These are phyloP conservation scores for Apostichopus leukothele DNA, from an alignment of 53 echinoderm and acorn worm species.

Conservation along the genomic window DNA sequence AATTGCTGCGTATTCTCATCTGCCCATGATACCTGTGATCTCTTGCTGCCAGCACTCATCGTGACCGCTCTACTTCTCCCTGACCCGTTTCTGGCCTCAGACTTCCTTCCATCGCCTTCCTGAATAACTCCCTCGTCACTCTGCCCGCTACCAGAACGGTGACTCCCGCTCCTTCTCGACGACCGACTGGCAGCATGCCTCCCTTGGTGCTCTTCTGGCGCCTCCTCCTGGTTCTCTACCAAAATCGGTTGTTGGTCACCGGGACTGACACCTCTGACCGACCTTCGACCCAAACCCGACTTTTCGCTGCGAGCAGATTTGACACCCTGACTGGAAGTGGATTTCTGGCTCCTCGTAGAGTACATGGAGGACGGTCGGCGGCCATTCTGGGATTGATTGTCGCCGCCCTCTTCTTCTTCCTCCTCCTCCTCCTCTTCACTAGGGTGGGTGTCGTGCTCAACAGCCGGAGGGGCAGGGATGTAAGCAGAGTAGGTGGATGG, in stretches of 20 bases:
- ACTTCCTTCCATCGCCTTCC: not conserved
- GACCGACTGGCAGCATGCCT: not conserved
- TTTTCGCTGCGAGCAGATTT: slow-evolving; percentile 38
- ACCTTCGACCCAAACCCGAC: slow-evolving; percentile 36
- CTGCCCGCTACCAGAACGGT: not conserved
- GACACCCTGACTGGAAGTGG: not conserved
- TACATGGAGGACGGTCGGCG: slow-evolving; percentile 5
- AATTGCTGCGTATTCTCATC: not conserved
- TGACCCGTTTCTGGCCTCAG: not conserved
- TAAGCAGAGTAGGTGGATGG: slow-evolving; percentile 62
- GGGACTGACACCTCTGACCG: not conserved
- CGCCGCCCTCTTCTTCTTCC: not conserved
- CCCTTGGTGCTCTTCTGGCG: not conserved
- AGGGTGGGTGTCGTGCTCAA: slow-evolving; percentile 24
- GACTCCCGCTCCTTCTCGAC: not conserved
- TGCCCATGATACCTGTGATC: slow-evolving; percentile 30
- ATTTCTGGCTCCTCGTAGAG: slow-evolving; percentile 21
- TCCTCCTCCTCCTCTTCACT: slow-evolving; percentile 40
- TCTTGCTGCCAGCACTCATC: slow-evolving; percentile 41
- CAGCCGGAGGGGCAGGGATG: slow-evolving; percentile 44
- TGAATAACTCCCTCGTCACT: not conserved
- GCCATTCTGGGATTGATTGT: slow-evolving; percentile 9
- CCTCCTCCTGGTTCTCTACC: not conserved
- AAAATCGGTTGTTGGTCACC: not conserved
- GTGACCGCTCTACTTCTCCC: not conserved